Percentiles rank a stretch among this genome's conserved stretches.
Evolutionary conservation across 2,888 invertebrate genomes (phyloP).

Genomic region (Dolichopus griseipennis): DNA sequence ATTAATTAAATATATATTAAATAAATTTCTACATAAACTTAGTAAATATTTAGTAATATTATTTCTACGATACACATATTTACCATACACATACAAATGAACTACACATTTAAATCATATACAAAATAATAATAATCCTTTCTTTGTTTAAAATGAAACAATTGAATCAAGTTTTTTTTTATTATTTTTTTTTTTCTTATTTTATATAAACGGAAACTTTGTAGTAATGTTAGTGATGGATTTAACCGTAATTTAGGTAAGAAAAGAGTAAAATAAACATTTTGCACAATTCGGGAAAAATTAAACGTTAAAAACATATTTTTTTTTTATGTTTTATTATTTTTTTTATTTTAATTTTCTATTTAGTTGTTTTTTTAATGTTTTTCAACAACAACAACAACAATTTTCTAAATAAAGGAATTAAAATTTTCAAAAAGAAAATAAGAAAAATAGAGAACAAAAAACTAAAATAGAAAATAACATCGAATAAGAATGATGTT

Average conservation of each 20-base stretch:
- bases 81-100: no score
- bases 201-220: neutral
- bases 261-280: slow-evolving; percentile 1
- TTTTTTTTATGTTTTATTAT: neutral
- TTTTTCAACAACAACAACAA: no score
- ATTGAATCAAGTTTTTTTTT: neutral
- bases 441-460: neutral
- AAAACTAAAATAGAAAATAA: neutral
- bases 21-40: no score
- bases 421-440: neutral
- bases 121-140: neutral
- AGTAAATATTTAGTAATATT: no score
- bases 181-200: neutral
- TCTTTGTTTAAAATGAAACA: neutral
- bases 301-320: neutral
- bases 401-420: neutral
- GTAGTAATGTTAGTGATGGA: slow-evolving; percentile 1
- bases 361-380: neutral
- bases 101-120: neutral
- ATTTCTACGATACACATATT: no score
- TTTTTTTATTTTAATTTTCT: neutral
- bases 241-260: slow-evolving; percentile 1
- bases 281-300: neutral
- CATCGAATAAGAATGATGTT: neutral
- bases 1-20: no score